phyloP scores from a whole-genome alignment of 2,797 vertebrate species.

The Emydoidea blandingii region DNA sequence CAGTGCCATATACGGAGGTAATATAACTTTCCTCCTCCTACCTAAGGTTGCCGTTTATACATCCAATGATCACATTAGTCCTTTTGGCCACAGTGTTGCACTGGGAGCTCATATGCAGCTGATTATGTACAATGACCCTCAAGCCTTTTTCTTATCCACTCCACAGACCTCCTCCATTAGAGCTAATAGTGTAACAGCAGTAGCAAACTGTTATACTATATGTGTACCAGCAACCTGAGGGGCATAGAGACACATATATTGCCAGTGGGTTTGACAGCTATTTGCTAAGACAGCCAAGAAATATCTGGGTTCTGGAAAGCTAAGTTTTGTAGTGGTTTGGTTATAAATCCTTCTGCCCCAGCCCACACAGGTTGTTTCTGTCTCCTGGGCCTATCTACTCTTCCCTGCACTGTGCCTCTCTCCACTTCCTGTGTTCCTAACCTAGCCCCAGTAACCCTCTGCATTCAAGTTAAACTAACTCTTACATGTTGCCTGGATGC shows the following conservation, averaged over 20 bases:
- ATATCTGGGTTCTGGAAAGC: background rate
- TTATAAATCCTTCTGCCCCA: background rate
- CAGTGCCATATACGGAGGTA: background rate
- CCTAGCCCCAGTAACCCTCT: background rate
- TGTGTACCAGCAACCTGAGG: background rate
- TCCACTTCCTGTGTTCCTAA: background rate
- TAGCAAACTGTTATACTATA: background rate
- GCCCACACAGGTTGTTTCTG: background rate
- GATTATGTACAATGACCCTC: background rate
- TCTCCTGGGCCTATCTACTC: background rate
- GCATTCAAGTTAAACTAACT: background rate
- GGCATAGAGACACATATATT: background rate
- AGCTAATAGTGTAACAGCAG: background rate
- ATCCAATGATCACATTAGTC: background rate
- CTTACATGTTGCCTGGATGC: background rate
- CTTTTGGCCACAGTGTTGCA: background rate
- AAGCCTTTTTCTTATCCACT: background rate
- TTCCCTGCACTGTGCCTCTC: background rate
- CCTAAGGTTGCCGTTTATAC: background rate
- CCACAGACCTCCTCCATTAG: background rate
- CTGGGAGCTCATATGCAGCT: background rate
- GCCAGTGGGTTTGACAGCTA: background rate
- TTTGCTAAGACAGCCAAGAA: background rate
- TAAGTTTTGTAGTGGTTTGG: background rate
- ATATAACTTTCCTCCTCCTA: background rate